Conservation (phyloP, 2,797 vertebrate species). For the Cacajao melanocephalus region DNA sequence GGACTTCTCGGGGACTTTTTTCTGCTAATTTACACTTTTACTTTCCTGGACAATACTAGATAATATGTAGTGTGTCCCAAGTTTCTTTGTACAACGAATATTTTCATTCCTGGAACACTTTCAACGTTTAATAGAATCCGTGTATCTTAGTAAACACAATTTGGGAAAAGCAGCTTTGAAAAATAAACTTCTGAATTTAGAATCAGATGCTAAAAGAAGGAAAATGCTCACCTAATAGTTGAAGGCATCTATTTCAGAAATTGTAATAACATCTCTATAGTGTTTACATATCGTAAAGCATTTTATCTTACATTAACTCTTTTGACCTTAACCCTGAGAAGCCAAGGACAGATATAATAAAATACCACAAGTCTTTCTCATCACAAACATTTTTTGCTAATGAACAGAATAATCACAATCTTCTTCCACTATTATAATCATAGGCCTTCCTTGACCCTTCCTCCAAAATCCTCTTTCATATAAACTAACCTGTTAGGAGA, state of each 20-base stretch:
- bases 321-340: background rate
- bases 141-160: background rate
- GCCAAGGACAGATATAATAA: background rate
- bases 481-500: background rate
- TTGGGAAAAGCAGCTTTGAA: constrained; percentile 35
- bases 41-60: background rate
- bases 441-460: background rate
- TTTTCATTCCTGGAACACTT: constrained; percentile 57
- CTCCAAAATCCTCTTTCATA: background rate
- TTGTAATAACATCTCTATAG: background rate
- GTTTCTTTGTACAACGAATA: constrained; percentile 39
- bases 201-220: constrained; percentile 24
- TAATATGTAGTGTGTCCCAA: background rate
- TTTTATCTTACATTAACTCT: background rate
- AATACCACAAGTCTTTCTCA: background rate
- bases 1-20: constrained; percentile 29
- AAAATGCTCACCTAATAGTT: background rate
- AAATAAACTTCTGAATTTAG: constrained; percentile 49
- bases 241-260: background rate
- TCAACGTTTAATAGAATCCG: constrained; percentile 32
- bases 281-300: background rate
- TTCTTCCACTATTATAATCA: background rate
- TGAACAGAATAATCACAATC: background rate
- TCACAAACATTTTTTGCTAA: background rate
- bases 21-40: background rate